Evolutionary conservation across 2,888 invertebrate species (phyloP), one percentile per base, ranked within the genome.

Genomic region (Crematogaster levior): DNA sequence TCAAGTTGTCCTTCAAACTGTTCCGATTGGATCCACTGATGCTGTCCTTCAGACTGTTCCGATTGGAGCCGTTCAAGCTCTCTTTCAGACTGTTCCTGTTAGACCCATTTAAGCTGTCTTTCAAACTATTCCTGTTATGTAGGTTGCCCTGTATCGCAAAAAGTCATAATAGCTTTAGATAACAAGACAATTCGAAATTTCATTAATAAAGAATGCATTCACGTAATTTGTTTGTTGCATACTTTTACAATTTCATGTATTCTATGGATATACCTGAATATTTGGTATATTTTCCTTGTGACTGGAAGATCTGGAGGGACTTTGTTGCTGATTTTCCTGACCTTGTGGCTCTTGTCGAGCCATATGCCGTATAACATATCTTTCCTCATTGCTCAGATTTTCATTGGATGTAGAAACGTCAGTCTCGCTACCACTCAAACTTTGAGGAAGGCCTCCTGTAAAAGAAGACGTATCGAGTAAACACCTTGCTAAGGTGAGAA

Each of bases 301-400:
- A 87, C 93, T 92, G 88, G 94, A 96, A 95, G 95, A 93, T 95
- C 97, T 92, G 95, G 95, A 94, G 95, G 96, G 90, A 95, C 96
- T 92, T 92, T 95, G 93, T 87, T 95, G 95, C 84, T 96, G 96
- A 94, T 97, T 98, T 94, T 98, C 98, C 94, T 98, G 98, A 0
- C 98, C 98, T 94, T 98, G 98, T 0, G 98, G 98, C 93, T 98
- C 98, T 92, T 98, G 98, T 51, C 98, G 95, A 7, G 97, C 97
- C 0, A 97, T 97, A 92, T 97, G 97, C 87, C 97, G 95, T 85
- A 98, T 97, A 63, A 97, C 97, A 95, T 97, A 97, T 89, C 97
- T 96, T 93, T 98, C 98, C 94, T 98, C 98, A 91, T 97, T 96
- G 48, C 97, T 98, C 86, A 98, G 95, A 95, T 98, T 98, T 95